Percentiles rank a stretch among this genome's conserved stretches.
These are phyloP conservation scores for Hoplostethus atlanticus DNA, from an alignment of 2,797 vertebrate genomes.

Conservation along the genomic window DNA sequence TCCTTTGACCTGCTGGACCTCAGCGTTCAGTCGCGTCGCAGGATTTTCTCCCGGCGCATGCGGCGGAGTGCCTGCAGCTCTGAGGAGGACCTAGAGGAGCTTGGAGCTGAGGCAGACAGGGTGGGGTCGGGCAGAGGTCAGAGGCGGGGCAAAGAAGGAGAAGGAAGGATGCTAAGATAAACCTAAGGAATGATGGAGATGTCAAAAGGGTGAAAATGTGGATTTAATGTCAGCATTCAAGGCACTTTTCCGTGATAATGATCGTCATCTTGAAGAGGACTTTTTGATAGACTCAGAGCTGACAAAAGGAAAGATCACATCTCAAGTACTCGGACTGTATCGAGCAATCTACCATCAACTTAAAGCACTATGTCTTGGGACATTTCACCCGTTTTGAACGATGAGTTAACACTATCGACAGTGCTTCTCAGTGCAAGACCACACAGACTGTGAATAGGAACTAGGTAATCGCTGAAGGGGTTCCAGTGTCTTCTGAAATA, in stretches of 20 bases:
- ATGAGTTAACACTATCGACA: conserved; percentile 20
- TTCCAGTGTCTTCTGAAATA: not conserved
- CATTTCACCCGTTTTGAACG: conserved; percentile 2
- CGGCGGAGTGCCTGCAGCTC: conserved; percentile 71
- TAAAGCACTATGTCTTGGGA: conserved; percentile 30
- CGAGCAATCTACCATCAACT: conserved; percentile 20
- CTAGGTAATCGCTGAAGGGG: not conserved
- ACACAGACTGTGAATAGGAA: not conserved
- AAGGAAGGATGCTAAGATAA: conserved; percentile 42
- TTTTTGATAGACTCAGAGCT: conserved; percentile 12
- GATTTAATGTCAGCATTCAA: not conserved
- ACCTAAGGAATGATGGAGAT: not conserved
- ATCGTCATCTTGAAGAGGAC: conserved; percentile 29
- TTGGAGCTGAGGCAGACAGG: conserved; percentile 8
- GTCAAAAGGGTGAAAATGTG: not conserved
- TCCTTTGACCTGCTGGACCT: conserved; percentile 86
- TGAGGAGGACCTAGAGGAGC: conserved; percentile 74
- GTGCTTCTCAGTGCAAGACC: not conserved
- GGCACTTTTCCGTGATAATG: conserved; percentile 14
- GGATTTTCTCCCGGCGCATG: conserved; percentile 65
- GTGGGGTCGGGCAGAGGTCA: not conserved
- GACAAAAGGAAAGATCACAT: conserved; percentile 10
- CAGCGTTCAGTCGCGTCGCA: conserved; percentile 68
- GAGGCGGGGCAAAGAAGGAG: conserved; percentile 12
- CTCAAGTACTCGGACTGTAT: conserved; percentile 20